Conservation (phyloP, 64 coral and sea anemone species). For the Stichodactyla mertensii region DNA sequence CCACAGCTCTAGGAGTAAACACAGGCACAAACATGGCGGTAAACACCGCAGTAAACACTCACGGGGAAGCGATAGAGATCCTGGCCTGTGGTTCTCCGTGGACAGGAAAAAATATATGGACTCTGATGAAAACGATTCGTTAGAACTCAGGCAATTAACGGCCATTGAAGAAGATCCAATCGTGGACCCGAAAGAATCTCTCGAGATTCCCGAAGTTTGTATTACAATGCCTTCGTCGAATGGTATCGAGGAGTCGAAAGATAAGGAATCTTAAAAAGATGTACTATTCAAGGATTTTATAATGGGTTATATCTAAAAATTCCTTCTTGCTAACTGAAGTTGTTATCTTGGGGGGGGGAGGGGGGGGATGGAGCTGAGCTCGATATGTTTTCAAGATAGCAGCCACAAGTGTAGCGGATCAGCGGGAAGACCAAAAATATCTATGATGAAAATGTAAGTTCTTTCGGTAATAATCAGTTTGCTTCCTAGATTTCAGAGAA, state of each 20-base stretch:
- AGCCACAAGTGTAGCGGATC: not conserved
- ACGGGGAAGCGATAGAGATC: not conserved
- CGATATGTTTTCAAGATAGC: not conserved
- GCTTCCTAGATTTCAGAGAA: not conserved
- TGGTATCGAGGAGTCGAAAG: not conserved
- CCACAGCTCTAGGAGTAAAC: slow-evolving; percentile 50
- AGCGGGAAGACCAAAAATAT: not conserved
- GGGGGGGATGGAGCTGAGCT: not conserved
- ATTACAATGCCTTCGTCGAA: slow-evolving; percentile 11
- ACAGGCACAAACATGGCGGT: slow-evolving; percentile 36
- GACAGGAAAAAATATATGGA: slow-evolving; percentile 11
- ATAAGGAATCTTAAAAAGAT: slow-evolving; percentile 4
- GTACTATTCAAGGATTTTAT: not conserved
- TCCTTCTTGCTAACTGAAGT: not conserved
- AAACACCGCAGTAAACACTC: slow-evolving; percentile 16
- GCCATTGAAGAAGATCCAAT: slow-evolving; percentile 10
- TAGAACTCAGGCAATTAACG: not conserved
- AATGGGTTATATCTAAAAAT: not conserved
- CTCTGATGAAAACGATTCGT: not conserved
- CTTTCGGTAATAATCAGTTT: not conserved
- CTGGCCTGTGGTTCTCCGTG: slow-evolving; percentile 6
- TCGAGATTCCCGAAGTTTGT: slow-evolving; percentile 13
- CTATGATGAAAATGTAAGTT: not conserved
- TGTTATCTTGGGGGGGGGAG: not conserved
- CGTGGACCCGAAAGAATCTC: slow-evolving; percentile 18